These are phyloP conservation scores for Clupea harengus DNA, from an alignment of 2,113 vertebrate genomes.

Conservation along the genomic window DNA sequence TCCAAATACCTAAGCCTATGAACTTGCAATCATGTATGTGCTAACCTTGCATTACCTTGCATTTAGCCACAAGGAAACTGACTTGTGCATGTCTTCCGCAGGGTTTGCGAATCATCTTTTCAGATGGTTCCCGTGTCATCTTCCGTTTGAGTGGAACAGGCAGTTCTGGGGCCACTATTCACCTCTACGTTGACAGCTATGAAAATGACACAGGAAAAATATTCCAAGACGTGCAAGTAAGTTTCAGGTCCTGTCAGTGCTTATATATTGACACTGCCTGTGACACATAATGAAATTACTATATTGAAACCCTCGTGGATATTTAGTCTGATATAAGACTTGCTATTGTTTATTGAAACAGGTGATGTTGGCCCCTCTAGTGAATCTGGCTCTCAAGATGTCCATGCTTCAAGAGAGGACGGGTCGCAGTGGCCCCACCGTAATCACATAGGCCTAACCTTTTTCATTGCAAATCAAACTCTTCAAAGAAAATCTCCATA, in stretches of 20 bases:
- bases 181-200: slow-evolving; percentile 92
- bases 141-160: slow-evolving; percentile 90
- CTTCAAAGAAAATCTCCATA: too few species aligned
- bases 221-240: slow-evolving; percentile 86
- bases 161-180: slow-evolving; percentile 83
- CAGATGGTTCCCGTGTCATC: slow-evolving; percentile 91
- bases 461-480: too few species aligned
- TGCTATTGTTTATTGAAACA: slow-evolving; percentile 56
- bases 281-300: not conserved
- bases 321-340: not conserved
- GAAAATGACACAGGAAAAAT: slow-evolving; percentile 82
- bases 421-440: slow-evolving; percentile 80
- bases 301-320: not conserved
- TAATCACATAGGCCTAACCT: slow-evolving; percentile 63
- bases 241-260: not conserved
- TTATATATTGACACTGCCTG: not conserved
- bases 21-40: too few species aligned
- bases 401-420: slow-evolving; percentile 88
- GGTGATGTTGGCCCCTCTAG: slow-evolving; percentile 88
- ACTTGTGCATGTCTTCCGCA: slow-evolving; percentile 48
- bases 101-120: slow-evolving; percentile 91
- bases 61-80: not conserved
- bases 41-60: not conserved
- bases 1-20: too few species aligned
- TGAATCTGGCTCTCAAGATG: slow-evolving; percentile 88